Conservation (phyloP, 2,797 vertebrate genomes). For the Dallia pectoralis region DNA sequence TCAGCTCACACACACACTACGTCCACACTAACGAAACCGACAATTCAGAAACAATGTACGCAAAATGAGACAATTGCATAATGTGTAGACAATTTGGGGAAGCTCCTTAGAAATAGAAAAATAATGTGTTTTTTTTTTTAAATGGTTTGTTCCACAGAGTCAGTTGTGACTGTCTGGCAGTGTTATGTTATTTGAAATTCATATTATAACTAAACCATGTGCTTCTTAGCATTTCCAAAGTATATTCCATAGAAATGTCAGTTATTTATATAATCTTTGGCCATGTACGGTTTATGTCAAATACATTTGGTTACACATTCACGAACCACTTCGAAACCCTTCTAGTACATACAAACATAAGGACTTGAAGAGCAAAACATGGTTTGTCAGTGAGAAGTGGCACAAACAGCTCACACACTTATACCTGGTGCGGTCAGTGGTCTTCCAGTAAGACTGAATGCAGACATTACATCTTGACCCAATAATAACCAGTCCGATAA, state of each 20-base stretch:
- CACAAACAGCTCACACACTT: not conserved
- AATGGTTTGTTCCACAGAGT: not conserved
- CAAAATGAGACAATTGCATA: constrained; percentile 36
- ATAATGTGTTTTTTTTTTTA: not conserved
- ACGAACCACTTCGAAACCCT: not conserved
- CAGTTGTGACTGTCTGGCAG: not conserved
- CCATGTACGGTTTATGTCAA: not conserved
- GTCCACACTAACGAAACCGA: not conserved
- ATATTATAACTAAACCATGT: not conserved
- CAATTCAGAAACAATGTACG: not conserved
- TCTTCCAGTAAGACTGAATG: not conserved
- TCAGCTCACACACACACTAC: not conserved
- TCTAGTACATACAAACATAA: not conserved
- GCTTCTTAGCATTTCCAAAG: not conserved
- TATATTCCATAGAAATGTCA: not conserved
- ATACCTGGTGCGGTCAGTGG: not conserved
- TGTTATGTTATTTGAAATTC: not conserved
- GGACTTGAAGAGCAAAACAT: not conserved
- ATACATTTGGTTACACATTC: not conserved
- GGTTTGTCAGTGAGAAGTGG: not conserved
- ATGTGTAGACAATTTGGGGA: not conserved
- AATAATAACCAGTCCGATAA: not conserved
- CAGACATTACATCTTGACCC: constrained; percentile 4
- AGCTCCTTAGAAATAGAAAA: not conserved
- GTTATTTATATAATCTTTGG: constrained; percentile 5